Percentiles rank a stretch among this genome's conserved stretches.
phyloP scores from a whole-genome alignment of 2,113 vertebrate genomes.

The Ammodramus savannarum region DNA sequence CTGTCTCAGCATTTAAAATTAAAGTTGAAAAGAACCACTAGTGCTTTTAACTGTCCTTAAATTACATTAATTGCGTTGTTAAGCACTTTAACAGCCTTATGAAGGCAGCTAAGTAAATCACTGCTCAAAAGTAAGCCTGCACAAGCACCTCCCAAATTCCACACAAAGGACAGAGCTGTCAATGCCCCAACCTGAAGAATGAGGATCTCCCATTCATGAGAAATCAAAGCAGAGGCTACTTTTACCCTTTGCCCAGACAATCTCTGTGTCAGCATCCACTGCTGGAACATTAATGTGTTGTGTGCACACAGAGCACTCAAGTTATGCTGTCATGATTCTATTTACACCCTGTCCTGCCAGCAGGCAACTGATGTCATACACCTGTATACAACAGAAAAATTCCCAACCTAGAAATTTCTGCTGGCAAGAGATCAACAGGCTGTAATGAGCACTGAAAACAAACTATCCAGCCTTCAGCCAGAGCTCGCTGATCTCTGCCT shows the following conservation, averaged over 20 bases:
- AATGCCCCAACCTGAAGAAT: accelerated
- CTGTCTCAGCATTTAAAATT: conserved; percentile 45
- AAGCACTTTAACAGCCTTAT: conserved; percentile 50
- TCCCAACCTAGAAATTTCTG: conserved; percentile 42
- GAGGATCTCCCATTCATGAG: accelerated
- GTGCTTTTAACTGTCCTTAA: conserved; percentile 54
- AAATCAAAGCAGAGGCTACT: neutral
- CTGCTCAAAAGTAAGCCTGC: neutral
- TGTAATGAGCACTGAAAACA: neutral
- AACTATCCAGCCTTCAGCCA: neutral
- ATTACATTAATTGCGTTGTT: conserved; percentile 44
- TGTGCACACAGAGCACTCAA: neutral
- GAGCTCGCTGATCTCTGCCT: neutral
- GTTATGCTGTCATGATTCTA: neutral
- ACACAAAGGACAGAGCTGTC: neutral
- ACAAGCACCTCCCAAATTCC: neutral
- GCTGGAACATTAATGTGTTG: neutral
- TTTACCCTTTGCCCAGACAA: neutral
- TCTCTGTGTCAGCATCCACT: neutral
- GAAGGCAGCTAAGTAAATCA: conserved; percentile 43
- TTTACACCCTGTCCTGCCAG: conserved; percentile 22
- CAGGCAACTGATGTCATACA: neutral
- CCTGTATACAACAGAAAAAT: conserved; percentile 14
- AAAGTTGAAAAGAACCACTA: conserved; percentile 51
- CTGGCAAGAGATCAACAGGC: conserved; percentile 42